Evolutionary conservation across 2,113 vertebrate species (phyloP).

Genomic region (Cromileptes altivelis): DNA sequence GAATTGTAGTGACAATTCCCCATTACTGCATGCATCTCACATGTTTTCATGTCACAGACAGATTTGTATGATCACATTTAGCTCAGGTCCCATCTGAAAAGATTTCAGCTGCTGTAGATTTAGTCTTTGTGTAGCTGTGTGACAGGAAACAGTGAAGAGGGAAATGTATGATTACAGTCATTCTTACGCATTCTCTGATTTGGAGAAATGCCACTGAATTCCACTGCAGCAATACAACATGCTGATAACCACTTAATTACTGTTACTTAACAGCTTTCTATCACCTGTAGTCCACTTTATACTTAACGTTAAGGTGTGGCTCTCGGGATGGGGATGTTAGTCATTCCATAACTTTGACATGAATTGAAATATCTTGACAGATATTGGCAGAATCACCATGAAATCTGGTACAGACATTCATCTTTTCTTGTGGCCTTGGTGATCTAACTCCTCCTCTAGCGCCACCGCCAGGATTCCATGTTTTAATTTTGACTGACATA

Average conservation of each 20-base stretch:
- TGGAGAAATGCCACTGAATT: background rate
- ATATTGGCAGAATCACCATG: background rate
- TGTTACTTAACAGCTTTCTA: background rate
- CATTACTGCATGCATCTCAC: background rate
- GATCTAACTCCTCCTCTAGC: background rate
- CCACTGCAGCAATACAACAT: background rate
- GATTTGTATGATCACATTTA: constrained; percentile 9
- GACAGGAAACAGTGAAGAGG: background rate
- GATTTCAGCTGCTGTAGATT: background rate
- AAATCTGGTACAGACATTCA: background rate
- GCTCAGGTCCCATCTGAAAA: background rate
- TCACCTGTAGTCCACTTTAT: background rate
- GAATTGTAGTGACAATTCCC: constrained; percentile 27
- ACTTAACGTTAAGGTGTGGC: background rate
- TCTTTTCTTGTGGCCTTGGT: background rate
- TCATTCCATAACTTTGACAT: background rate
- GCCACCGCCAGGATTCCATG: background rate
- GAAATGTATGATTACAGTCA: background rate
- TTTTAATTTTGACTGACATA: too few relatives aligned
- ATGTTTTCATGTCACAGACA: constrained; percentile 11
- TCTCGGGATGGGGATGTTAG: background rate
- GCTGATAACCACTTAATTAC: background rate
- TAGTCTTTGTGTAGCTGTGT: constrained; percentile 1
- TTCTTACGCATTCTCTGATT: too few relatives aligned
- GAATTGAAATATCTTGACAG: background rate